These are phyloP conservation scores for Caenorhabditis afra DNA, from an alignment of 2,888 invertebrate species.

Conservation along the genomic window DNA sequence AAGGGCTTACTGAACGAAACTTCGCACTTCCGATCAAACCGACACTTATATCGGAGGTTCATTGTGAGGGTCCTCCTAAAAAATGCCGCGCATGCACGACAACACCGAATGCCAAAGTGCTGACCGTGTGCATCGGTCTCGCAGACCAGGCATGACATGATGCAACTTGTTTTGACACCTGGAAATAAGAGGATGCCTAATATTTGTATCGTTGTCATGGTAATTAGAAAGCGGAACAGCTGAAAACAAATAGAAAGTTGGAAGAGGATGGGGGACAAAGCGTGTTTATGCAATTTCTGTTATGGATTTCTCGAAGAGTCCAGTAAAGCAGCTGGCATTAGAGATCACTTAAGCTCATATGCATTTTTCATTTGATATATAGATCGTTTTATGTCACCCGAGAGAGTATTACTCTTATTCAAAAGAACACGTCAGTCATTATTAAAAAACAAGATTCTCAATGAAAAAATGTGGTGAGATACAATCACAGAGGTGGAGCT, in stretches of 20 bases:
- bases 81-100: conserved; percentile 69
- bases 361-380: too few species aligned
- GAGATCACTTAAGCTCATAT: too few species aligned
- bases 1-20: conserved; percentile 63
- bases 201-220: conserved; percentile 7
- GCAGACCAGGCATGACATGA: conserved; percentile 63
- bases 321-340: too few species aligned
- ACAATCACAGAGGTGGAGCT: too few species aligned
- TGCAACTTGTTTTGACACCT: not conserved
- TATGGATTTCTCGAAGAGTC: too few species aligned
- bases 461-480: too few species aligned
- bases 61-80: conserved; percentile 62
- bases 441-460: too few species aligned
- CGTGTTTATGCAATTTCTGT: too few species aligned
- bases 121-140: conserved; percentile 62
- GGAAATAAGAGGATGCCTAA: not conserved
- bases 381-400: too few species aligned
- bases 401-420: too few species aligned
- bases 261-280: not conserved
- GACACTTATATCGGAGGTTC: conserved; percentile 62
- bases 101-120: conserved; percentile 66
- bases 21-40: conserved; percentile 62
- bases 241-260: not conserved
- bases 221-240: not conserved
- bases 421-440: too few species aligned